Conservation (phyloP, 1,140 invertebrate genomes). For the Trichomalopsis sarcophagae region DNA sequence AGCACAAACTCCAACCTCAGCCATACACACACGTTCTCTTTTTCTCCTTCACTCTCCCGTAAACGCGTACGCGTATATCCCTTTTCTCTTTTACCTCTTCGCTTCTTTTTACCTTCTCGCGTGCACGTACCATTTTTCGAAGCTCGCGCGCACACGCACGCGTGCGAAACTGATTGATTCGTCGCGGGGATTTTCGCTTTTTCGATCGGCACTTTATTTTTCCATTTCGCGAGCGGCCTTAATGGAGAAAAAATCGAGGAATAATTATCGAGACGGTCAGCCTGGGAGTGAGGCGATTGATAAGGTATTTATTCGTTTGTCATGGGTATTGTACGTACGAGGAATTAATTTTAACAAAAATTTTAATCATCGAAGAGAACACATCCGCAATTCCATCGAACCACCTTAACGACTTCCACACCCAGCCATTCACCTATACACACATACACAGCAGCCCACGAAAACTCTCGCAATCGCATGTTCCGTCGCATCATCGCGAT, state of each 20-base stretch:
- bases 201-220: constrained; percentile 31
- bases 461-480: background rate
- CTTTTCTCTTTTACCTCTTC: constrained; percentile 12
- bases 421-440: background rate
- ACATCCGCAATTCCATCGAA: background rate
- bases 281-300: background rate
- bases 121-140: constrained; percentile 30
- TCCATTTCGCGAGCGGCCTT: constrained; percentile 1
- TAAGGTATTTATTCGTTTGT: background rate
- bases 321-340: too few species aligned
- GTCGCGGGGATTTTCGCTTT: constrained; percentile 23
- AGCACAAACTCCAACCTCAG: background rate
- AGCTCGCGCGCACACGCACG: background rate
- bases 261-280: background rate
- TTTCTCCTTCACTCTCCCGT: background rate
- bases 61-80: background rate
- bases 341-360: too few species aligned
- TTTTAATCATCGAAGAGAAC: too few species aligned
- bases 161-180: constrained; percentile 30
- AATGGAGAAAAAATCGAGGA: background rate
- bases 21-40: background rate
- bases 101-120: background rate
- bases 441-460: background rate
- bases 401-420: background rate
- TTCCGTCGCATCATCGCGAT: constrained; percentile 27